Base-by-base conservation (phyloP, 1,140 invertebrate species). In the Probaryconus sp. region DNA sequence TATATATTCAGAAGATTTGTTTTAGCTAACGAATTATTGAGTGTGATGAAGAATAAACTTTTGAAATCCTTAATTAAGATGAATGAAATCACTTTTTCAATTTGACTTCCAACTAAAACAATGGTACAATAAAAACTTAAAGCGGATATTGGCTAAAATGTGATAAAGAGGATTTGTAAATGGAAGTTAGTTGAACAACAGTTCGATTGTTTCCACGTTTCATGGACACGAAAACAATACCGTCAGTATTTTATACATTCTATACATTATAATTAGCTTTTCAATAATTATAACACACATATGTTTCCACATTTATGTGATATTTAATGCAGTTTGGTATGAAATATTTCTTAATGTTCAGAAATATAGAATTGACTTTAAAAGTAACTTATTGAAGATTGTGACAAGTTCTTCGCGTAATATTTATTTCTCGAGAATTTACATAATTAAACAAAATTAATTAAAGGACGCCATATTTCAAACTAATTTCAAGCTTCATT, bases 91-190 rank as follows among this genome's bases (percentile, higher is more conserved):
- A 64, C 53, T 21, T 47, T 53, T 37, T 35, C 42, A 40, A n/a
- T 26, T 21, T 37, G 30, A 37, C 31, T 51, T 73, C 76, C 81
- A 80, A 80, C 80, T 81, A 79, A 71, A 61, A 78, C 79, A 81
- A 77, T 70, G 69, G 71, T 76, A 79, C 70, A 75, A 76, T 81
- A 76, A 81, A 73, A 68, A 26, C 43, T 40, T 35, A 58, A 35
- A 28, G 51, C 37, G n/a, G 43, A 37, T 63, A 48, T 63, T 50
- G 63, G 33, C 31, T 47, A 48, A 63, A 71, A 71, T 47, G 35
- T 38, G 28, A 24, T n/a, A 18, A 38, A 42, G 40, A 58, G 63
- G 56, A 53, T 61, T 65, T 43, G 47, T 50, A 37, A 70, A 58
- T 68, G 70, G 65, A 56, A 67, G 55, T 78, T 61, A 56, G 60